Evolutionary conservation across 2,888 invertebrate species (phyloP).

Genomic region (Polyommatus iphigenia): DNA sequence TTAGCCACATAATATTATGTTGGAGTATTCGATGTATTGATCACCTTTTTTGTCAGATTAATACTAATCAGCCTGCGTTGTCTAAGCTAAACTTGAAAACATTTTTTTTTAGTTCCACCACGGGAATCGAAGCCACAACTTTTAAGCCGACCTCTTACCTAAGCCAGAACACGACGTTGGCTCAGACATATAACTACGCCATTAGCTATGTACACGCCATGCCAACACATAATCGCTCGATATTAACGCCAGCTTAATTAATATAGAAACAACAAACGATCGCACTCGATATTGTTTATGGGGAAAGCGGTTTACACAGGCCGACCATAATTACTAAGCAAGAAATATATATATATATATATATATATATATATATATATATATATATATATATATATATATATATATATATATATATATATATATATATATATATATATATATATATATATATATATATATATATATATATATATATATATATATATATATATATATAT

Average conservation of each 20-base stretch:
- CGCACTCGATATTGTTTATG: constrained; percentile 60
- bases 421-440: too few relatives aligned
- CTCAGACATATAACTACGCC: neutral
- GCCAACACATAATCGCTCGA: constrained; percentile 39
- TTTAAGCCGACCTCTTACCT: neutral
- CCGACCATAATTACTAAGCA: constrained; percentile 58
- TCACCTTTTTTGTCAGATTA: too few relatives aligned
- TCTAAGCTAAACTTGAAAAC: neutral
- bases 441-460: too few relatives aligned
- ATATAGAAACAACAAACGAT: constrained; percentile 57
- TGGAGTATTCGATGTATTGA: too few relatives aligned
- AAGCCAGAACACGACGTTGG: neutral
- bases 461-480: too few relatives aligned
- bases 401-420: too few relatives aligned
- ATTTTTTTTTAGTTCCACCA: neutral
- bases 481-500: too few relatives aligned
- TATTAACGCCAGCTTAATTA: constrained; percentile 50
- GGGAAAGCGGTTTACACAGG: constrained; percentile 54
- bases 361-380: too few relatives aligned
- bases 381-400: too few relatives aligned
- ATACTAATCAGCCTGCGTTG: neutral
- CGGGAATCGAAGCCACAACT: neutral
- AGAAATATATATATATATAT: too few relatives aligned
- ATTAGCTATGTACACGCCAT: constrained; percentile 31
- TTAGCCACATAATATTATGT: too few relatives aligned